Base-by-base conservation (phyloP, 2,888 invertebrate species). In the Drosophila peninsularis region DNA sequence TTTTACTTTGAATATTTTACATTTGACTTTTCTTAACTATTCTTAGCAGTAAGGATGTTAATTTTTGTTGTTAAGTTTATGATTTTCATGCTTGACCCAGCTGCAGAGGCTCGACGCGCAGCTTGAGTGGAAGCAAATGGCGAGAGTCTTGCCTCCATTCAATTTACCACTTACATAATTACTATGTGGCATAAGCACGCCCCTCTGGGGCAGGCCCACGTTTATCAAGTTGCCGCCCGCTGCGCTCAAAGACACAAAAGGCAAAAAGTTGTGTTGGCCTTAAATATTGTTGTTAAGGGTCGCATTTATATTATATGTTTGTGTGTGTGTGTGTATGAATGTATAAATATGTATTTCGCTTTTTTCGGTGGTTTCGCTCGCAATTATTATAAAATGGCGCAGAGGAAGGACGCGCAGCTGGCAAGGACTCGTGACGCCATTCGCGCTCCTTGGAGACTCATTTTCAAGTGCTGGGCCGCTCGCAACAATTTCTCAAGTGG, bases 321-420 rank as follows among this genome's bases (percentile, higher is more conserved):
- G 11, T 50, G 24, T 34, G 17, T 42, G 27, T 30, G 24, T 34
- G 37, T 41, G 6, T 37, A 24, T 17, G 19, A 30, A 30, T 30
- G 27, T 30, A 27, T n/a, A 24, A 19, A n/a, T 45, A 5, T 10
- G 27, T 34, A 37, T 42, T 27, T 44, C 27, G 45, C 17, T 11
- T 56, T 80, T 87, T 87, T 82, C 54, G 82, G 73, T 62, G 71
- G 78, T 85, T 63, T 63, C 75, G 52, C 75, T 71, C 78, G 86
- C 88, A 85, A 85, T 88, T 88, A 83, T 85, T 82, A 80, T 83
- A 82, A 83, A 88, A 88, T 78, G 88, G 69, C 86, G 78, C 65
- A 67, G 65, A 64, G 68, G 77, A 88, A 88, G 85, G 71, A 73
- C 80, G 47, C 44, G 39, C 57, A 24, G 60, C 19, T n/a, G 41